phyloP scores from a whole-genome alignment of 2,888 invertebrate species.

The Nephrotoma appendiculata region DNA sequence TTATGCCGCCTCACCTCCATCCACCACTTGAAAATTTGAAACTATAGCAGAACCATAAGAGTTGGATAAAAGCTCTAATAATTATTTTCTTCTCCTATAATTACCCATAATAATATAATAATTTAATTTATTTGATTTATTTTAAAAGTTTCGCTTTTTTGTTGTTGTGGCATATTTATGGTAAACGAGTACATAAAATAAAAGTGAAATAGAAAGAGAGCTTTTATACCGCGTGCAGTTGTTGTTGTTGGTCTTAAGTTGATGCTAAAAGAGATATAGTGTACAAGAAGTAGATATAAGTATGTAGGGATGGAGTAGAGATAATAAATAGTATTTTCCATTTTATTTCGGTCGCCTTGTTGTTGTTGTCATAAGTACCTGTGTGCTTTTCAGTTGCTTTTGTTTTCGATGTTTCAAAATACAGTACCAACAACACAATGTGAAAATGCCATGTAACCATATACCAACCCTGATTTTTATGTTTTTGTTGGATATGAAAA shows the following conservation, averaged over 20 bases:
- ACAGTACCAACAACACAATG: neutral
- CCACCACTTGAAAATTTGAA: too few relatives aligned
- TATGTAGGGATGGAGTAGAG: neutral
- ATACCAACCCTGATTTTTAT: slow-evolving; percentile 1
- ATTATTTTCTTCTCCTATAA: neutral
- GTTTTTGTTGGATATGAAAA: neutral
- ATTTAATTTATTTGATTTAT: neutral
- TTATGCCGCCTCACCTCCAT: too few relatives aligned
- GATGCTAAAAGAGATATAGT: neutral
- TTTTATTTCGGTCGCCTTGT: neutral
- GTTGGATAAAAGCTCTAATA: neutral
- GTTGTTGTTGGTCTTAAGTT: neutral
- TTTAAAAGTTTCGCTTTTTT: neutral
- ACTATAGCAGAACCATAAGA: neutral
- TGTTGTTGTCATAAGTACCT: neutral
- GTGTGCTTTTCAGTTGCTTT: neutral
- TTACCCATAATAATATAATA: neutral
- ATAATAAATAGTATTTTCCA: neutral
- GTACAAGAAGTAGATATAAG: too few relatives aligned
- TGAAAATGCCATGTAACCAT: neutral
- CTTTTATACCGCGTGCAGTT: neutral
- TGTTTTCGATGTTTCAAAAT: neutral
- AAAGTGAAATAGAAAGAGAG: neutral
- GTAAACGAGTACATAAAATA: neutral
- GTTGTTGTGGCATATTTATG: neutral